Base-by-base conservation (phyloP, 1,140 invertebrate genomes). In the Polypedilum pembai region DNA sequence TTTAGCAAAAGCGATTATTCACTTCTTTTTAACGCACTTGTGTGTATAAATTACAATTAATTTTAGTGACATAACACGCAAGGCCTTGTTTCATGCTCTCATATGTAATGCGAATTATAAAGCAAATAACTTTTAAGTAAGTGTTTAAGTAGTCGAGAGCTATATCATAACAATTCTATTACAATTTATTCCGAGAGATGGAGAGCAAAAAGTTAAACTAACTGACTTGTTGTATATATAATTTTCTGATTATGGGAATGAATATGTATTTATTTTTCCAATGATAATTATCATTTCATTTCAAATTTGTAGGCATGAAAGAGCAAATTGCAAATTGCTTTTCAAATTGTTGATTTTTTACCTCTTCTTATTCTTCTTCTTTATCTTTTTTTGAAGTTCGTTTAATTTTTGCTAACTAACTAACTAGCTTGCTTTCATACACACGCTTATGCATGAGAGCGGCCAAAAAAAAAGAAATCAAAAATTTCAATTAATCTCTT, bases 51-150 rank as follows among this genome's bases (percentile, higher is more conserved):
- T 69, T 69, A 69, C 17, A 69, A 69, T 69, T 69, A 69, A 69
- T 69, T 69, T 69, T 69, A 18, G 65, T 21, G 65, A 69, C 65
- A 69, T 69, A 69, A 69, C 65, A 69, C 65, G 65, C 65, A 69
- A 69, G 65, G 17, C 45, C 45, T 56, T 56, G 45, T 56, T 56
- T 56, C 45, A n/a, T 56, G 65, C 65, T 69, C 17, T n/a, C 65
- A 69, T 20, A 56, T 33, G 12, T 56, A 12, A 56, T 56, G 45
- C n/a, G 45, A 56, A 56, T 56, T 56, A 33, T 56, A 56, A 56
- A 56, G 45, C 45, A 56, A 56, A 56, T 56, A 56, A 56, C 10
- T 56, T n/a, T 33, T 3, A 56, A 56, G 45, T 56, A 15, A 56
- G 45, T 56, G 12, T n/a, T 45, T 45, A 45, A 12, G 15, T 56